These are phyloP conservation scores for Gobiocypris rarus DNA, from an alignment of 2,113 vertebrate species.

Conservation along the genomic window DNA sequence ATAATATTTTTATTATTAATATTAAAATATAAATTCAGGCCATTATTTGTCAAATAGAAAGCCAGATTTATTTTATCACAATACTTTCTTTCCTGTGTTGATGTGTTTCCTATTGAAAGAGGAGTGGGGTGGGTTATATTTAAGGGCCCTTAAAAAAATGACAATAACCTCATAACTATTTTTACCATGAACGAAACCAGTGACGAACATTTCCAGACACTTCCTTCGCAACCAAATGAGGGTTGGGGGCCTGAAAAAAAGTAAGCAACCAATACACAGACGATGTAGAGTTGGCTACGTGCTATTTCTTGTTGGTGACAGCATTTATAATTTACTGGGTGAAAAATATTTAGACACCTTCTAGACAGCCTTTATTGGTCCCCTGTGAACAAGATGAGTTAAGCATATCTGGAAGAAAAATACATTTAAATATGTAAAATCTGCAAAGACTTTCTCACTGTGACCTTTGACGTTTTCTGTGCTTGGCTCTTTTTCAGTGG, in stretches of 20 bases:
- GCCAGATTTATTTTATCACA: not conserved
- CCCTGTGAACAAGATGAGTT: not conserved
- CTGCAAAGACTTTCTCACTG: not conserved
- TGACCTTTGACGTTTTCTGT: conserved; percentile 26
- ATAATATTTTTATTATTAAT: not conserved
- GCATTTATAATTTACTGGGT: not conserved
- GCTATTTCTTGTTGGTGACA: not conserved
- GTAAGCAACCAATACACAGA: not conserved
- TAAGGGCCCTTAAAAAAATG: too few relatives aligned
- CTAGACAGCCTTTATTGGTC: not conserved
- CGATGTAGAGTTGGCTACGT: not conserved
- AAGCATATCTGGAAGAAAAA: not conserved
- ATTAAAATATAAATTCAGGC: not conserved
- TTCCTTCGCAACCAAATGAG: not conserved
- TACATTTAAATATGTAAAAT: not conserved
- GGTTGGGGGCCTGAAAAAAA: not conserved
- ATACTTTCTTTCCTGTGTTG: not conserved
- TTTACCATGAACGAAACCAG: not conserved
- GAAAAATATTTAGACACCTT: not conserved
- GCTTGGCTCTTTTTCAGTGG: conserved; percentile 74
- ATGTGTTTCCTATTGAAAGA: not conserved
- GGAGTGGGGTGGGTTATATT: not conserved
- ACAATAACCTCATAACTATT: not conserved
- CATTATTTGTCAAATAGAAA: not conserved
- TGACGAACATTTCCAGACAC: not conserved